A percentile compares a stretch with the other conserved stretches of the same genome.
Evolutionary conservation across 2,113 vertebrate species (phyloP).

Genomic region (Mus musculus): GRCm39 chr1:39192001-39192500

Average conservation of each 20-base stretch:
- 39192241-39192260: not conserved
- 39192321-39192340: accelerated
- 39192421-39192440: not conserved
- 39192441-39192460: not conserved
- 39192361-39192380: not conserved
- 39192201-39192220: not conserved
- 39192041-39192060: not conserved
- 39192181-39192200: not conserved
- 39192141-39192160: not conserved
- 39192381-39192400: not conserved
- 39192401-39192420: not conserved
- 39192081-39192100: not conserved
- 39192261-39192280: not conserved
- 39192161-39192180: not conserved
- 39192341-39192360: not conserved
- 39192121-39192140: not conserved
- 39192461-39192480: not conserved
- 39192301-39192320: not conserved
- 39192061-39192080: not conserved
- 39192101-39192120: not conserved
- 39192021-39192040: not conserved
- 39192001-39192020: not conserved
- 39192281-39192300: not conserved
- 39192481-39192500: not conserved
- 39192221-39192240: not conserved